phyloP scores from a whole-genome alignment of 2,888 invertebrate genomes.

The Sarcophaga rosellei region DNA sequence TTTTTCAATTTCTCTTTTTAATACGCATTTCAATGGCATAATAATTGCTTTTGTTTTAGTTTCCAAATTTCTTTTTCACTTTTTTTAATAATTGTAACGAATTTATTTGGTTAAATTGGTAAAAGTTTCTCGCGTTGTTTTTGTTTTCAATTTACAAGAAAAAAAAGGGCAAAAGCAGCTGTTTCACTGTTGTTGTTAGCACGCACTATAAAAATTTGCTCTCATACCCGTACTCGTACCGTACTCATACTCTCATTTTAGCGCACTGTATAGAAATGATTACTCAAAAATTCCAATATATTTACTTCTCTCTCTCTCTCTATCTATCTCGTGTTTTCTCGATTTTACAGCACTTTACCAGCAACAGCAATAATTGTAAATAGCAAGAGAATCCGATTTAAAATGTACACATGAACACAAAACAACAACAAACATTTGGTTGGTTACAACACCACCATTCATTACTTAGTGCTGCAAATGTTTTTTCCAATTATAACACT shows the following conservation, averaged over 20 bases:
- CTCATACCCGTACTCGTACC: conserved; percentile 26
- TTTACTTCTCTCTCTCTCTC: conserved; percentile 3
- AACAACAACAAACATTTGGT: conserved; percentile 19
- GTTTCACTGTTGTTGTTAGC: conserved; percentile 42
- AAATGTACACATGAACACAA: conserved; percentile 11
- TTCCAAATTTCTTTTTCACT: neutral
- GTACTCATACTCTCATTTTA: neutral
- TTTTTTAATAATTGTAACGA: neutral
- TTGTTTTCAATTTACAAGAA: neutral
- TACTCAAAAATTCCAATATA: conserved; percentile 26
- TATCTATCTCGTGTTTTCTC: conserved; percentile 5
- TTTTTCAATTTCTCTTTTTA: too few relatives aligned
- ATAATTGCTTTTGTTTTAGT: too few relatives aligned
- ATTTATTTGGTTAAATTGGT: neutral
- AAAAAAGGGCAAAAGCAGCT: conserved; percentile 41
- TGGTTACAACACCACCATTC: conserved; percentile 19
- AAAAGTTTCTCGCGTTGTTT: neutral
- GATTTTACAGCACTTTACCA: conserved; percentile 53
- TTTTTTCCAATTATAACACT: conserved; percentile 42
- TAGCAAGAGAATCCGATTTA: neutral
- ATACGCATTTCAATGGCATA: too few relatives aligned
- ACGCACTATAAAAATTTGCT: conserved; percentile 46
- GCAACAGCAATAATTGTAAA: conserved; percentile 25
- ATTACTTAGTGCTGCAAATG: neutral
- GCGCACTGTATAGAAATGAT: neutral